Percentiles rank a stretch among this genome's conserved stretches.
Conservation (phyloP, 2,113 vertebrate species). For the Myodes glareolus region DNA sequence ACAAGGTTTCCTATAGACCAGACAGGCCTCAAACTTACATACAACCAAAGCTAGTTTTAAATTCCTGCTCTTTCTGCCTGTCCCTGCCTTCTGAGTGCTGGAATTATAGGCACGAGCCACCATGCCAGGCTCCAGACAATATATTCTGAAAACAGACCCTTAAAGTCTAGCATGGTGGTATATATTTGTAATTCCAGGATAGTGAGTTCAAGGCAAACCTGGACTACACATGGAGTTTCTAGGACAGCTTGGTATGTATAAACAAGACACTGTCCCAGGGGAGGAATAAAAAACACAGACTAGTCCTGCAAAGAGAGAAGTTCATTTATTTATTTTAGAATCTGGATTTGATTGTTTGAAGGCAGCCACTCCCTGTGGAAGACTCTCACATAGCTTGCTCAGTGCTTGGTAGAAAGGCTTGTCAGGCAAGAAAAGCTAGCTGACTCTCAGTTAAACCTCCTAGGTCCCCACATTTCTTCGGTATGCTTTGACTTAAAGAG, state of each 20-base stretch:
- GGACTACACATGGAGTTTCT: not conserved
- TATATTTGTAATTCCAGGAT: not conserved
- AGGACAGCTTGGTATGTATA: not conserved
- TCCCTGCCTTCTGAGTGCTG: too few relatives aligned
- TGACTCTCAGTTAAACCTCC: not conserved
- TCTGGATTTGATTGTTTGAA: slow-evolving; percentile 32
- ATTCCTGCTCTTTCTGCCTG: not conserved
- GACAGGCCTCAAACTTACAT: not conserved
- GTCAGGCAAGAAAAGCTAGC: not conserved
- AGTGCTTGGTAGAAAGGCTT: not conserved
- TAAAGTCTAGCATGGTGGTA: not conserved
- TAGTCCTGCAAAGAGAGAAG: not conserved
- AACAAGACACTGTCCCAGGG: not conserved
- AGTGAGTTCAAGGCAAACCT: not conserved
- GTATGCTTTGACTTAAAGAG: slow-evolving; percentile 32
- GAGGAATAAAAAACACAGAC: not conserved
- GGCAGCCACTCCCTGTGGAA: not conserved
- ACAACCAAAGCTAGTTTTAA: not conserved
- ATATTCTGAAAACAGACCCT: not conserved
- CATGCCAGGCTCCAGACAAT: not conserved
- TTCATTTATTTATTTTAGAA: not conserved
- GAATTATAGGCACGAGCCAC: not conserved
- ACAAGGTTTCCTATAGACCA: not conserved
- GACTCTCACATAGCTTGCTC: not conserved
- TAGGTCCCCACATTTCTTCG: not conserved